Percentiles rank a stretch among this genome's conserved stretches.
These are phyloP conservation scores for Cardiocondyla obscurior DNA, from an alignment of 1,140 invertebrate species.

Conservation along the genomic window DNA sequence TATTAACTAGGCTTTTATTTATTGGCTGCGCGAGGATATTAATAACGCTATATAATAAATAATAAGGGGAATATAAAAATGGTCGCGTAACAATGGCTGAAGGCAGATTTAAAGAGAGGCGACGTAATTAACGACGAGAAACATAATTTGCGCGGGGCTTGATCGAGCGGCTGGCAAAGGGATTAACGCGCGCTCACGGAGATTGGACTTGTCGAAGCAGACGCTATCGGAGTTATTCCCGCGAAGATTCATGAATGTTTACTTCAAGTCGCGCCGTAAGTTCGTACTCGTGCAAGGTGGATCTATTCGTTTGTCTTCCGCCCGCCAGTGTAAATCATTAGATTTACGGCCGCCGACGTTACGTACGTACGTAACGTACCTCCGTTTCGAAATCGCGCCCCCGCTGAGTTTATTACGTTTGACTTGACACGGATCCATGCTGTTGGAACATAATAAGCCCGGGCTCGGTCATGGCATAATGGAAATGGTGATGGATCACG, in stretches of 20 bases:
- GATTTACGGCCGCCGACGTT: conserved; percentile 42
- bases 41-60: conserved; percentile 6
- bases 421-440: conserved; percentile 12
- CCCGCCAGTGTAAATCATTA: conserved; percentile 46
- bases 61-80: conserved; percentile 13
- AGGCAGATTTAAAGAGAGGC: too few species aligned
- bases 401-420: conserved; percentile 26
- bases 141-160: conserved; percentile 33
- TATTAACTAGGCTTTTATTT: conserved; percentile 5
- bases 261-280: conserved; percentile 27
- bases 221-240: conserved; percentile 25
- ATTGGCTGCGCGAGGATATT: neutral
- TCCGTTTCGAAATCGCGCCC: neutral
- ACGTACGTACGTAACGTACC: conserved; percentile 5
- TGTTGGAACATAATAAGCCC: conserved; percentile 26
- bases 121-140: conserved; percentile 9
- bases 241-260: conserved; percentile 55
- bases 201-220: conserved; percentile 41
- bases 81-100: neutral
- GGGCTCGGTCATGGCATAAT: neutral
- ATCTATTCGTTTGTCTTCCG: conserved; percentile 43
- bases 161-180: conserved; percentile 7
- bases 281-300: conserved; percentile 15
- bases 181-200: conserved; percentile 29
- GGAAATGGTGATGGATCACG: conserved; percentile 43